phyloP scores from a whole-genome alignment of 2,797 vertebrate species.

The Myotis findleyi region DNA sequence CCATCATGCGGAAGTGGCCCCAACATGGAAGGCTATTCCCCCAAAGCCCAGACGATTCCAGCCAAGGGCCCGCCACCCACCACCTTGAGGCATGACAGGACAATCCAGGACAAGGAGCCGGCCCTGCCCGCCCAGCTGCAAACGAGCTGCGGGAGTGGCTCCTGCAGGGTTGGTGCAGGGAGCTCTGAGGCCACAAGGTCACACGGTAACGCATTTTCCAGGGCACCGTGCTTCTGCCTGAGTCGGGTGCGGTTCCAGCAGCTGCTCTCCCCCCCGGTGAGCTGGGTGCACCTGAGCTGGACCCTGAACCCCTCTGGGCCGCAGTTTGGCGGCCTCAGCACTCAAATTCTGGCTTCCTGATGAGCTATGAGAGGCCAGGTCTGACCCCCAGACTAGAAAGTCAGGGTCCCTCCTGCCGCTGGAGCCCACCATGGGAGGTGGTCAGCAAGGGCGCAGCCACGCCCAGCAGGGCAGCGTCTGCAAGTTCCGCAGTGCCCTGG shows the following conservation, averaged over 20 bases:
- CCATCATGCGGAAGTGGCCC: neutral
- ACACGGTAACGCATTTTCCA: fast-evolving
- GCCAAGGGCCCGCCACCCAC: neutral
- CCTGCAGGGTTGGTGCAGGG: neutral
- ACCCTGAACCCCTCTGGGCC: neutral
- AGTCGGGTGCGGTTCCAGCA: neutral
- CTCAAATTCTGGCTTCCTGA: neutral
- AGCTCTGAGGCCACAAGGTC: neutral
- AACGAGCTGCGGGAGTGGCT: neutral
- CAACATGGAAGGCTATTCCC: fast-evolving
- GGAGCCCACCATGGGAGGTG: neutral
- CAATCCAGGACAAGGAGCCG: neutral
- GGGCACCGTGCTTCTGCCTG: neutral
- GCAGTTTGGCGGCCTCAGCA: neutral
- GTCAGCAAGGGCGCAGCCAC: fast-evolving
- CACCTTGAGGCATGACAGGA: neutral
- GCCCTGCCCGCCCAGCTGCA: neutral
- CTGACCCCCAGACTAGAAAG: fast-evolving
- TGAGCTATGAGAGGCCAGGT: neutral
- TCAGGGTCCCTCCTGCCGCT: neutral
- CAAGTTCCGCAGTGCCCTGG: fast-evolving
- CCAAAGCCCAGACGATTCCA: neutral
- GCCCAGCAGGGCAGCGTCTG: fast-evolving
- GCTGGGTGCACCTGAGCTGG: fast-evolving
- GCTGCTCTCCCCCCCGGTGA: too few relatives aligned